These are phyloP conservation scores for Atherinomorus stipes DNA, from an alignment of 2,113 vertebrate species.

Conservation along the genomic window DNA sequence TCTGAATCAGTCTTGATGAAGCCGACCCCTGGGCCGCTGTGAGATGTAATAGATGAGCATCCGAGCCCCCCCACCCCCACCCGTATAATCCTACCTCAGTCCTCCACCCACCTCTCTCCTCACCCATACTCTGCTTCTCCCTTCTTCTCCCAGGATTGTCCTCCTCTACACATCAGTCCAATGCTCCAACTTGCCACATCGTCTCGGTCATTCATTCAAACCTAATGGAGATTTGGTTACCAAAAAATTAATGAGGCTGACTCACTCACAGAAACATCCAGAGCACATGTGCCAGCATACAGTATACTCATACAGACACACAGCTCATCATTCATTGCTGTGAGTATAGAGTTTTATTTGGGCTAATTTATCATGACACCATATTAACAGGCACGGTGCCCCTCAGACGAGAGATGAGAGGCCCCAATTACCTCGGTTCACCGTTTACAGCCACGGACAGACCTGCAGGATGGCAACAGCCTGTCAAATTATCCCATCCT, in stretches of 20 bases:
- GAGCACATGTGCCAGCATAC: neutral
- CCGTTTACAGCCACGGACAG: slow-evolving; percentile 89
- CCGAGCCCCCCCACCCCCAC: slow-evolving; percentile 26
- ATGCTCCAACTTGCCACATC: slow-evolving; percentile 27
- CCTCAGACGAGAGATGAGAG: slow-evolving; percentile 95
- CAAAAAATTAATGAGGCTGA: slow-evolving; percentile 63
- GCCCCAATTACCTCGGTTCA: slow-evolving; percentile 95
- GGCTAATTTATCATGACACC: slow-evolving; percentile 96
- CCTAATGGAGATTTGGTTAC: slow-evolving; percentile 54
- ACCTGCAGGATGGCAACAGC: slow-evolving; percentile 95
- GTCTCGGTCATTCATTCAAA: slow-evolving; percentile 53
- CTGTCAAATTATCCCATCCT: slow-evolving; percentile 92
- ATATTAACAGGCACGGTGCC: slow-evolving; percentile 95
- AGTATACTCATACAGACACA: neutral
- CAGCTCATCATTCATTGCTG: slow-evolving; percentile 92
- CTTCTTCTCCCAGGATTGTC: slow-evolving; percentile 21
- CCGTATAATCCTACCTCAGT: slow-evolving; percentile 17
- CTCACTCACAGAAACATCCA: slow-evolving; percentile 48
- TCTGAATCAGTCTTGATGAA: slow-evolving; percentile 77
- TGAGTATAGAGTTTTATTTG: slow-evolving; percentile 93
- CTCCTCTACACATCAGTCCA: slow-evolving; percentile 27
- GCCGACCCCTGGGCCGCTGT: slow-evolving; percentile 73
- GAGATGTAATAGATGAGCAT: slow-evolving; percentile 74
- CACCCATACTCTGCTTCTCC: slow-evolving; percentile 18
- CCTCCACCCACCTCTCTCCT: slow-evolving; percentile 36